phyloP scores from a whole-genome alignment of 2,113 vertebrate species.

The Athene noctua region DNA sequence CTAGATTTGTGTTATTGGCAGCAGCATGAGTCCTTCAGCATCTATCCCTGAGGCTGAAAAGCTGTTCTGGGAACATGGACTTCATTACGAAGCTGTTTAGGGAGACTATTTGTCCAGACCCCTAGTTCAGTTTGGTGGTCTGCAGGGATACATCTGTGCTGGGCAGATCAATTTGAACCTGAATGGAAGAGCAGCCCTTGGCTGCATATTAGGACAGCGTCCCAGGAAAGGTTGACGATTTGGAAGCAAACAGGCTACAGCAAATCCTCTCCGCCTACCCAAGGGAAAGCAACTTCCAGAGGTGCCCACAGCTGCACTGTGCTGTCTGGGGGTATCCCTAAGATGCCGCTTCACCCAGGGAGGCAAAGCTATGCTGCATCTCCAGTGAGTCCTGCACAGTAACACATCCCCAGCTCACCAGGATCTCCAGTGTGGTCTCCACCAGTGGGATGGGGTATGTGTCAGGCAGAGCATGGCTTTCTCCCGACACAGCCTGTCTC shows the following conservation, averaged over 20 bases:
- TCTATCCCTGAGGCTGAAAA: constrained; percentile 9
- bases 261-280: neutral
- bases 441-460: neutral
- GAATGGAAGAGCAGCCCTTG: neutral
- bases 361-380: neutral
- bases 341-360: neutral
- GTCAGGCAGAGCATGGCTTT: neutral
- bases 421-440: neutral
- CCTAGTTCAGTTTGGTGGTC: neutral
- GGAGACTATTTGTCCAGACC: neutral
- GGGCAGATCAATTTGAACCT: neutral
- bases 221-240: neutral
- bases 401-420: neutral
- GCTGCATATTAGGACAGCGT: neutral
- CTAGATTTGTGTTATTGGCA: neutral
- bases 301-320: neutral
- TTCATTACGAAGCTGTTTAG: neutral
- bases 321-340: neutral
- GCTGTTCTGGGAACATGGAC: neutral
- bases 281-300: neutral
- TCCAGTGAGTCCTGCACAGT: neutral
- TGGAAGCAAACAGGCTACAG: neutral
- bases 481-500: neutral
- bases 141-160: neutral
- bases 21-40: neutral